A percentile compares a stretch with the other conserved stretches of the same genome.
These are phyloP conservation scores for Cataglyphis hispanica DNA, from an alignment of 1,140 invertebrate genomes.

Conservation along the genomic window DNA sequence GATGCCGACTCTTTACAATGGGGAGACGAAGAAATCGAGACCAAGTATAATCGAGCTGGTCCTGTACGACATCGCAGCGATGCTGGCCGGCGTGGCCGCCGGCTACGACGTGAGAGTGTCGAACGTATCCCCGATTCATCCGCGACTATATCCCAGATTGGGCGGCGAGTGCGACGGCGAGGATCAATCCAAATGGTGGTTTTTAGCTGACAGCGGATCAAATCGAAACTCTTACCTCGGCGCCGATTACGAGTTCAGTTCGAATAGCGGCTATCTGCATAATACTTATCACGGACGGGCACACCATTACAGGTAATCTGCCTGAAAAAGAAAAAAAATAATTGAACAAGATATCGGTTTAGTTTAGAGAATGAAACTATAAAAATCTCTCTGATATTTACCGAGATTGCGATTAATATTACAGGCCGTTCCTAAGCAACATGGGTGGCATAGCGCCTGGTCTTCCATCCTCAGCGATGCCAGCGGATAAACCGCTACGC, in stretches of 20 bases:
- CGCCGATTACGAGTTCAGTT: conserved; percentile 88
- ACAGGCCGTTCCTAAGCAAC: conserved; percentile 83
- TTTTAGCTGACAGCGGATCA: conserved; percentile 79
- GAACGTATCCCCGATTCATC: conserved; percentile 94
- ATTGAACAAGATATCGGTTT: neutral
- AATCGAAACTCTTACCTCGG: conserved; percentile 84
- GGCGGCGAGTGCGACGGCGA: conserved; percentile 78
- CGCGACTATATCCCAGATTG: conserved; percentile 89
- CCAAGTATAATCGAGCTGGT: conserved; percentile 93
- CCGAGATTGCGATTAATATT: conserved; percentile 36
- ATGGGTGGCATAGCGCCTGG: conserved; percentile 84
- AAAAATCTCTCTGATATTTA: neutral
- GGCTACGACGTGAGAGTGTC: conserved; percentile 96
- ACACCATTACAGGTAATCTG: conserved; percentile 89
- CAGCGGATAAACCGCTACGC: conserved; percentile 88
- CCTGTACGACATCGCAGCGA: conserved; percentile 95
- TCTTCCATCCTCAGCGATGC: conserved; percentile 77
- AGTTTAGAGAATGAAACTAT: neutral
- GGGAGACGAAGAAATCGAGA: conserved; percentile 90
- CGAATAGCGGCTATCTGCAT: conserved; percentile 90
- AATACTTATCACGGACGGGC: conserved; percentile 97
- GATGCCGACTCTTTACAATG: conserved; percentile 92
- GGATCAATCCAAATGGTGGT: conserved; percentile 82
- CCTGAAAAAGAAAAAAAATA: neutral
- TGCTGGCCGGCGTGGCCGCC: conserved; percentile 95